Evolutionary conservation across 2,888 invertebrate genomes (phyloP).

Genomic region (Mamestra brassicae): DNA sequence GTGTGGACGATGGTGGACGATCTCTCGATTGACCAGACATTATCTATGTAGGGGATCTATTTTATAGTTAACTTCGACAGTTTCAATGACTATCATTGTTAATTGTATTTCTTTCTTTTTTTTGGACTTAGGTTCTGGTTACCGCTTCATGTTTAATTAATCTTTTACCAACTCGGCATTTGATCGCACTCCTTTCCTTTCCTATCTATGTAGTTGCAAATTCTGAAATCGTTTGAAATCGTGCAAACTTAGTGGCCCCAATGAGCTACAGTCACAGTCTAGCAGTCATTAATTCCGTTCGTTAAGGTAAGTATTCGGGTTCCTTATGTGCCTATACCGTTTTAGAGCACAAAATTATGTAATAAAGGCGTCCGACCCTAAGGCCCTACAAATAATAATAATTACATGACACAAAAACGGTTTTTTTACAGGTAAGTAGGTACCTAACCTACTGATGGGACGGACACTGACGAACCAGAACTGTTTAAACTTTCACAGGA

Average conservation of each 20-base stretch:
- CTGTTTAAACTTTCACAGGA: neutral
- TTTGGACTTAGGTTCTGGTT: conserved; percentile 6
- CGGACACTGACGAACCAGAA: too few species aligned
- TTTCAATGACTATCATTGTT: conserved; percentile 19
- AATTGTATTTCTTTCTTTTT: conserved; percentile 39
- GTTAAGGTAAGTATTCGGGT: neutral
- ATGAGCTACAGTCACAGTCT: neutral
- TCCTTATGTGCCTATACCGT: too few species aligned
- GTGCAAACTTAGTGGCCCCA: conserved; percentile 4
- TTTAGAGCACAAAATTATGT: too few species aligned
- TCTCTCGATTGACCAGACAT: conserved; percentile 49
- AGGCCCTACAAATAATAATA: neutral
- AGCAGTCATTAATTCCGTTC: neutral
- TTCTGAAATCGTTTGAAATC: neutral
- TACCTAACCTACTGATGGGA: too few species aligned
- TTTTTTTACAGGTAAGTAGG: neutral
- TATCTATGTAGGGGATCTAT: conserved; percentile 60
- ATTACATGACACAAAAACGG: neutral
- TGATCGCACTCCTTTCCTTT: neutral
- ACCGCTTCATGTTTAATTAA: neutral
- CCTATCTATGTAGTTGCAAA: neutral
- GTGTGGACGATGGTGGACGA: conserved; percentile 45
- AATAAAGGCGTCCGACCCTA: neutral
- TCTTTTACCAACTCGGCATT: neutral
- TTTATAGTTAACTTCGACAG: conserved; percentile 52